Evolutionary conservation across 2,113 vertebrate genomes (phyloP).

Genomic region (Etheostoma cragini): DNA sequence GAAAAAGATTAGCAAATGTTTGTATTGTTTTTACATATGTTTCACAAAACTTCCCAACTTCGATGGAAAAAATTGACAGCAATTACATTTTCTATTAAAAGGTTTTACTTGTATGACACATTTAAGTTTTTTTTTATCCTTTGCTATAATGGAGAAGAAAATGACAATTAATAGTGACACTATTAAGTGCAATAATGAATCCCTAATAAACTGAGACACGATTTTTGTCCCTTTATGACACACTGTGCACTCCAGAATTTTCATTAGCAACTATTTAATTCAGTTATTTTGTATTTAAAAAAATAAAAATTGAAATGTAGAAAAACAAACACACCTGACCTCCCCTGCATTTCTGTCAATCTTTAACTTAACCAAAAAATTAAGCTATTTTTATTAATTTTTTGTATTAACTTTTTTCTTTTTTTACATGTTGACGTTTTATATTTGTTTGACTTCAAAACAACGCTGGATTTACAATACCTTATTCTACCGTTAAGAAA

Average conservation of each 20-base stretch:
- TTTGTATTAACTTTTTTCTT: not conserved
- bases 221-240: not conserved
- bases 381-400: not conserved
- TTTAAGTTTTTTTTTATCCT: not conserved
- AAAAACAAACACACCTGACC: too few species aligned
- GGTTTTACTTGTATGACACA: not conserved
- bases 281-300: too few species aligned
- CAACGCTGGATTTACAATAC: not conserved
- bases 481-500: too few species aligned
- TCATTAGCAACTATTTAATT: not conserved
- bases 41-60: too few species aligned
- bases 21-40: too few species aligned
- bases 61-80: not conserved
- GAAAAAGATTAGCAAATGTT: too few species aligned
- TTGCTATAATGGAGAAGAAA: not conserved
- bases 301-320: too few species aligned
- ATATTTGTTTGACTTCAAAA: not conserved
- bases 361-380: not conserved
- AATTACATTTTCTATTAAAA: not conserved
- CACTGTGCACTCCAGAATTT: too few species aligned
- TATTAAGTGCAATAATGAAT: not conserved
- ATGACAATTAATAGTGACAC: not conserved
- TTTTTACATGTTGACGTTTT: not conserved
- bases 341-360: not conserved
- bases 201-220: not conserved